Conservation (phyloP, 30 jellyfish, hydroid and myxozoan genomes). For the Clytia hemisphaerica region DNA sequence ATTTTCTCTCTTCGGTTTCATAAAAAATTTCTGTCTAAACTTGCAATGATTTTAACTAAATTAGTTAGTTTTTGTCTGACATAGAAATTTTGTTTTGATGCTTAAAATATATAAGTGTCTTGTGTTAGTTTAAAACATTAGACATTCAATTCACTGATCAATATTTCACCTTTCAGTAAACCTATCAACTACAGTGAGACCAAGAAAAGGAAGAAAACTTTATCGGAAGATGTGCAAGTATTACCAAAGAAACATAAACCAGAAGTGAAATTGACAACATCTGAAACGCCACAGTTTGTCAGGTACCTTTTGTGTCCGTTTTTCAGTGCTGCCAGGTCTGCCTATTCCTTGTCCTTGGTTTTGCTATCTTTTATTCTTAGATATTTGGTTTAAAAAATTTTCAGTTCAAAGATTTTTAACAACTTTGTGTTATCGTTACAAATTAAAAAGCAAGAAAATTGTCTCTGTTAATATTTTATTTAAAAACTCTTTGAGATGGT, state of each 20-base stretch:
- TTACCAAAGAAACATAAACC: conserved; percentile 36
- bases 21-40: no score
- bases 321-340: background rate
- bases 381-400: background rate
- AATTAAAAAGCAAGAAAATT: no score
- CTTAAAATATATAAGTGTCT: no score
- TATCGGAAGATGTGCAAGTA: background rate
- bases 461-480: no score
- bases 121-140: no score
- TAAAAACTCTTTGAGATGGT: background rate
- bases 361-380: background rate
- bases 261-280: conserved; percentile 59
- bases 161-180: no score
- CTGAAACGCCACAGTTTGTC: conserved; percentile 79
- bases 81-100: no score
- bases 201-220: conserved; percentile 16
- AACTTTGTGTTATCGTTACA: background rate
- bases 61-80: no score
- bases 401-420: background rate
- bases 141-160: no score
- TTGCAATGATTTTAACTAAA: no score
- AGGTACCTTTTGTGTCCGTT: conserved; percentile 38
- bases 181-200: conserved; percentile 2
- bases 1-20: no score
- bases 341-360: background rate